phyloP scores from a whole-genome alignment of 2,888 invertebrate species.

The Trachelus stipa region DNA sequence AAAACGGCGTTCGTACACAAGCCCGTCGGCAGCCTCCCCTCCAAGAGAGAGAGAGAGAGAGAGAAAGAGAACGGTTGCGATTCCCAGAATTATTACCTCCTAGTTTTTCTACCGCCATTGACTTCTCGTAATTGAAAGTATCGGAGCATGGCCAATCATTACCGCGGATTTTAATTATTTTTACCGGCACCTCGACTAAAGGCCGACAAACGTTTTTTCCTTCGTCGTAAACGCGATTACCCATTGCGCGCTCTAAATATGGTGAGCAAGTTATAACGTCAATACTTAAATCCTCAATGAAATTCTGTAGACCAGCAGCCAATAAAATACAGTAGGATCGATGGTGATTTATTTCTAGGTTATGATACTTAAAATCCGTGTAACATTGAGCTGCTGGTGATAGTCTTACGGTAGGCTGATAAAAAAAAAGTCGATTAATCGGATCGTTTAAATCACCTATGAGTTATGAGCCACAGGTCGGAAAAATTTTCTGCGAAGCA shows the following conservation, averaged over 20 bases:
- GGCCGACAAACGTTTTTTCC: not conserved
- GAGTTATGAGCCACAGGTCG: not conserved
- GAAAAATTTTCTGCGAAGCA: not conserved
- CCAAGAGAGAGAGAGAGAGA: no score
- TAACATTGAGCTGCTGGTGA: not conserved
- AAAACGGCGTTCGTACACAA: slow-evolving; percentile 21
- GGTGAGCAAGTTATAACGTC: not conserved
- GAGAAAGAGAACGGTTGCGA: not conserved
- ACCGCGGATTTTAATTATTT: slow-evolving; percentile 15
- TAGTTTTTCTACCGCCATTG: slow-evolving; percentile 18
- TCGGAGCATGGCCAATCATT: slow-evolving; percentile 11
- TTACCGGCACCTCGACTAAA: not conserved
- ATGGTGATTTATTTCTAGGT: not conserved
- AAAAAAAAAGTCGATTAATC: not conserved
- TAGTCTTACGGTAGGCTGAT: not conserved
- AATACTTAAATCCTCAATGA: not conserved
- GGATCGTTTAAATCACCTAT: not conserved
- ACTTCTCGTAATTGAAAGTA: slow-evolving; percentile 22
- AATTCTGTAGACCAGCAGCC: not conserved
- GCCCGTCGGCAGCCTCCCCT: not conserved
- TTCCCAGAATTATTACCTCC: slow-evolving; percentile 23
- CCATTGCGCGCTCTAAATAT: not conserved
- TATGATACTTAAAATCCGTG: not conserved
- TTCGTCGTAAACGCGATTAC: not conserved
- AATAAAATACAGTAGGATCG: not conserved